Base-by-base conservation (phyloP, 2,113 vertebrate species). In the Azemiops feae region DNA sequence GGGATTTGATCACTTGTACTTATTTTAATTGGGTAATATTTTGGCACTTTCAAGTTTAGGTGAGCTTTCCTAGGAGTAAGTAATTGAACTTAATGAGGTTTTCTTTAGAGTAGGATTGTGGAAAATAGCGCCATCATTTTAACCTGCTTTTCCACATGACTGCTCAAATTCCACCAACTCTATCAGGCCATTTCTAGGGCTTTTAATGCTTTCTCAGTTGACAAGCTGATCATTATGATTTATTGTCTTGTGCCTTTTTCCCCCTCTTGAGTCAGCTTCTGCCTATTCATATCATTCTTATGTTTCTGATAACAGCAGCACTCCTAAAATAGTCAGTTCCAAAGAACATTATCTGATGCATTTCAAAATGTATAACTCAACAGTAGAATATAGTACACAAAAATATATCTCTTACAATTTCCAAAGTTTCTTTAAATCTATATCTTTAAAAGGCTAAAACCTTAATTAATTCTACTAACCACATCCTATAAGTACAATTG, bases 201-300 rank as follows among this genome's bases (percentile, higher is more conserved):
- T 25, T 69, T 92, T 88, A 54, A 43, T 88, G n/a, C 34, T 54
- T 74, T 23, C 30, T 43, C 34, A 16, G 9, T 74, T 92, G 85
- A 74, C 86, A 92, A 39, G 23, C 85, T 92, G 22, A 87, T 92
- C 55, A 30, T 88, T 92, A 88, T 92, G 91, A 92, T 88, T 54
- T 50, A 92, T 92, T 92, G 86, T 54, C 60, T 74, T 55, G 39
- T 39, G 85, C 52, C 58, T 88, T 50, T 88, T 92, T 47, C 43
- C 55, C 43, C 55, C 34, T 88, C 57, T 88, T 92, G 85, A 92
- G 47, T 88, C 91, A 92, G 58, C 50, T 50, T 92, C 86, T 88
- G 58, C 50, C 91, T 88, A 92, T 74, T 92, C 87, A 69, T 92
- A 92, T 92, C 50, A 92, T 74, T 74, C 81, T 74, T 43, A 50